phyloP scores from a whole-genome alignment of 1,140 invertebrate species.

The Leptopilina clavipes region DNA sequence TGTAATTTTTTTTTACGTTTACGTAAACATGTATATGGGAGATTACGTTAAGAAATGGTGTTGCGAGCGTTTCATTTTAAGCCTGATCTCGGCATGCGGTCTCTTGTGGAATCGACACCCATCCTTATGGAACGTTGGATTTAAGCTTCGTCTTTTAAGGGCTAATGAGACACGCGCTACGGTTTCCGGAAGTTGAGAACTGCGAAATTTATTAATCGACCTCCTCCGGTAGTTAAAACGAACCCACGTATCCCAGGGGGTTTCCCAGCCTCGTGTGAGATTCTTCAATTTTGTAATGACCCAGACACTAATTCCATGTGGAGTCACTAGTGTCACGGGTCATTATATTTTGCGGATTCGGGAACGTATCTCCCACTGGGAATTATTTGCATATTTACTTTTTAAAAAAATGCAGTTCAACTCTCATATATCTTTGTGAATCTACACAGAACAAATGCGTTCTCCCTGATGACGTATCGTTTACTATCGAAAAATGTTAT shows the following conservation, averaged over 20 bases:
- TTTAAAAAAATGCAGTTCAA: too few relatives aligned
- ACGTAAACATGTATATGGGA: slow-evolving; percentile 41
- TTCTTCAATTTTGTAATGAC: slow-evolving; percentile 16
- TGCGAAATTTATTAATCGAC: slow-evolving; percentile 62
- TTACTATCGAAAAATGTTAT: too few relatives aligned
- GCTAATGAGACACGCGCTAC: slow-evolving; percentile 67
- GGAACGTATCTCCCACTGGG: slow-evolving; percentile 16
- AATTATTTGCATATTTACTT: slow-evolving; percentile 21
- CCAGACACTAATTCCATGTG: background rate
- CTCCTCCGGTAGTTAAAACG: slow-evolving; percentile 47
- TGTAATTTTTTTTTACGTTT: slow-evolving; percentile 32
- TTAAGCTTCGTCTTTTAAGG: slow-evolving; percentile 62
- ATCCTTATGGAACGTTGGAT: slow-evolving; percentile 62
- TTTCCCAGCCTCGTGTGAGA: slow-evolving; percentile 27
- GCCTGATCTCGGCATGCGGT: slow-evolving; percentile 64
- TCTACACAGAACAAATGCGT: too few relatives aligned
- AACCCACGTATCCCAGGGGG: slow-evolving; percentile 35
- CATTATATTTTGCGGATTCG: slow-evolving; percentile 10
- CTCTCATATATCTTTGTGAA: too few relatives aligned
- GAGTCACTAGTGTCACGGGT: slow-evolving; percentile 24
- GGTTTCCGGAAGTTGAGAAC: slow-evolving; percentile 62
- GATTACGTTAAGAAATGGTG: slow-evolving; percentile 61
- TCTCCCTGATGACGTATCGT: too few relatives aligned
- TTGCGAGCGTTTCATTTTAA: slow-evolving; percentile 66
- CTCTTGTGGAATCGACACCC: slow-evolving; percentile 64